Conservation (phyloP, 2,113 vertebrate genomes). For the Hippolais icterina region DNA sequence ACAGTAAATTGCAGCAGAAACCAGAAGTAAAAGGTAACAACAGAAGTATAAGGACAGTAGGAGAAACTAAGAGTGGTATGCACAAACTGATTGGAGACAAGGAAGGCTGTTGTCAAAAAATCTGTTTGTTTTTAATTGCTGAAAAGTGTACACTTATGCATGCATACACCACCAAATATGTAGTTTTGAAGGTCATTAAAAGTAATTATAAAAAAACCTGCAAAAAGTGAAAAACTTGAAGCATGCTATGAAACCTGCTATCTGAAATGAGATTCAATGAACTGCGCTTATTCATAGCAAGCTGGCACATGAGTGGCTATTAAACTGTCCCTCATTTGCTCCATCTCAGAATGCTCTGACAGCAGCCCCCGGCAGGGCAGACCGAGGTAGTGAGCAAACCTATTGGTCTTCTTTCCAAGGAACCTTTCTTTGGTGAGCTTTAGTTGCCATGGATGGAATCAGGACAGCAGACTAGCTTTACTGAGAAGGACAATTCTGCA, state of each 20-base stretch:
- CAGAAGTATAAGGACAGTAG: background rate
- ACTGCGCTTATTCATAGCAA: rapidly evolving
- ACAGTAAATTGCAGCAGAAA: constrained; percentile 51
- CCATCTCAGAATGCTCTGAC: background rate
- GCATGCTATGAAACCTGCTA: background rate
- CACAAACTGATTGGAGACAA: background rate
- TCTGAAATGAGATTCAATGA: background rate
- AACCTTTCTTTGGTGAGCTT: background rate
- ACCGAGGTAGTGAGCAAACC: background rate
- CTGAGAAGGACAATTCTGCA: rapidly evolving
- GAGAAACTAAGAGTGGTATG: background rate
- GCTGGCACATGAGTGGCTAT: background rate
- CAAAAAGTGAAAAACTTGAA: background rate
- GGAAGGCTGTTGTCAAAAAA: background rate
- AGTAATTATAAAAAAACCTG: background rate
- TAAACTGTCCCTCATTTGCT: background rate
- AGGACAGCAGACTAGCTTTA: background rate
- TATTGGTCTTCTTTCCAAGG: background rate
- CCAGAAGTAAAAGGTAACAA: constrained; percentile 26
- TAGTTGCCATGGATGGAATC: rapidly evolving
- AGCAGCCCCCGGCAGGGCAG: background rate
- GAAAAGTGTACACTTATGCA: background rate
- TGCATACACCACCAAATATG: background rate
- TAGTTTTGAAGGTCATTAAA: background rate
- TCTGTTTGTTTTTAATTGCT: background rate